Conservation (phyloP, 2,113 vertebrate species). For the Scomber japonicus region DNA sequence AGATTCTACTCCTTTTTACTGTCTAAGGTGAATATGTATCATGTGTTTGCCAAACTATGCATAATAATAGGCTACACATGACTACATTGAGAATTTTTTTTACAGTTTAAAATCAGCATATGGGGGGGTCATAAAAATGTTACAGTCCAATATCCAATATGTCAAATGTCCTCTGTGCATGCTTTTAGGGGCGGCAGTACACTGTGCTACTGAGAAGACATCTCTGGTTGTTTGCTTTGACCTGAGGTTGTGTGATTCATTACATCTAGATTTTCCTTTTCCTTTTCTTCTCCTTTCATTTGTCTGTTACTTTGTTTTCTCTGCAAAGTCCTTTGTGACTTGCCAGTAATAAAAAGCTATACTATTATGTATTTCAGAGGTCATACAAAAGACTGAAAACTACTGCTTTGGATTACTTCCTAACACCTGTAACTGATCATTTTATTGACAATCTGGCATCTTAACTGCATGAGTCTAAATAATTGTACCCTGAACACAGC, state of each 20-base stretch:
- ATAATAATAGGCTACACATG: neutral
- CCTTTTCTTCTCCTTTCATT: slow-evolving; percentile 1
- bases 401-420: neutral
- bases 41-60: neutral
- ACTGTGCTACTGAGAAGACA: neutral
- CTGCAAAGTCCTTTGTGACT: slow-evolving; percentile 14
- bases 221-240: slow-evolving; percentile 25
- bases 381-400: neutral
- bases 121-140: neutral
- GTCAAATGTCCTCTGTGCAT: neutral
- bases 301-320: slow-evolving; percentile 1
- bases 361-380: neutral
- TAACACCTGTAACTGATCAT: neutral
- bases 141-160: neutral
- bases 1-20: too few relatives aligned
- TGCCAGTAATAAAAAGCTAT: neutral
- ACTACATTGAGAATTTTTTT: neutral
- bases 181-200: slow-evolving; percentile 1
- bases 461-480: neutral
- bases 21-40: too few relatives aligned
- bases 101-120: neutral
- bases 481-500: neutral
- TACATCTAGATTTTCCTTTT: neutral
- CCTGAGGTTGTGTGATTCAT: slow-evolving; percentile 7
- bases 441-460: neutral